A percentile compares a stretch with the other conserved stretches of the same genome.
These are phyloP conservation scores for Aegithalos caudatus DNA, from an alignment of 2,113 vertebrate genomes.

Conservation along the genomic window DNA sequence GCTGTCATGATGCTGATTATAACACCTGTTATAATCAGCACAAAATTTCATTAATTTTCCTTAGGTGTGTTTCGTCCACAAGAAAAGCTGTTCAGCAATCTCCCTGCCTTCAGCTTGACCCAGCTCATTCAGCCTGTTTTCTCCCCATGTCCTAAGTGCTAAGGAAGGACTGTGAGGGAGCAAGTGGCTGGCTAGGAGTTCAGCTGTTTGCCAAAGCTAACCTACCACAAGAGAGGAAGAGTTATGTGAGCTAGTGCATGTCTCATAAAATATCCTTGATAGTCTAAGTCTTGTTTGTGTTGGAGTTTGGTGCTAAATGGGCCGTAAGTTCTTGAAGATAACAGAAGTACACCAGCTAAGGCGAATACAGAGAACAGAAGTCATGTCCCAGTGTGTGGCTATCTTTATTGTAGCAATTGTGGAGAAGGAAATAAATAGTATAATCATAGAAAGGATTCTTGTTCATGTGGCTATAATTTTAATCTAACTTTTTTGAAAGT, in stretches of 20 bases:
- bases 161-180: neutral
- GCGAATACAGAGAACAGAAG: neutral
- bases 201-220: neutral
- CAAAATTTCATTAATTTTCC: neutral
- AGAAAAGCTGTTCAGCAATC: neutral
- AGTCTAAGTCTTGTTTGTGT: neutral
- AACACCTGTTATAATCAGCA: neutral
- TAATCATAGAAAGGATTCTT: neutral
- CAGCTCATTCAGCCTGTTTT: neutral
- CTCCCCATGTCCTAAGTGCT: rapidly evolving
- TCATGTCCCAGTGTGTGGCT: neutral
- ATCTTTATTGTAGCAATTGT: neutral
- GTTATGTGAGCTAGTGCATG: neutral
- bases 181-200: rapidly evolving
- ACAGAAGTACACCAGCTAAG: neutral
- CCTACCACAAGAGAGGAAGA: neutral
- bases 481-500: neutral
- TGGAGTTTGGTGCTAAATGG: neutral
- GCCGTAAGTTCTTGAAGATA: neutral
- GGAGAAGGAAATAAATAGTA: neutral
- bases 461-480: neutral
- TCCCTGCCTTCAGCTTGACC: neutral
- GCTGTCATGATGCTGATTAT: too few relatives aligned
- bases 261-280: neutral
- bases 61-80: neutral